Evolutionary conservation across 1,140 invertebrate species (phyloP).

Genomic region (silkworm (Bombyx mori)): DNA sequence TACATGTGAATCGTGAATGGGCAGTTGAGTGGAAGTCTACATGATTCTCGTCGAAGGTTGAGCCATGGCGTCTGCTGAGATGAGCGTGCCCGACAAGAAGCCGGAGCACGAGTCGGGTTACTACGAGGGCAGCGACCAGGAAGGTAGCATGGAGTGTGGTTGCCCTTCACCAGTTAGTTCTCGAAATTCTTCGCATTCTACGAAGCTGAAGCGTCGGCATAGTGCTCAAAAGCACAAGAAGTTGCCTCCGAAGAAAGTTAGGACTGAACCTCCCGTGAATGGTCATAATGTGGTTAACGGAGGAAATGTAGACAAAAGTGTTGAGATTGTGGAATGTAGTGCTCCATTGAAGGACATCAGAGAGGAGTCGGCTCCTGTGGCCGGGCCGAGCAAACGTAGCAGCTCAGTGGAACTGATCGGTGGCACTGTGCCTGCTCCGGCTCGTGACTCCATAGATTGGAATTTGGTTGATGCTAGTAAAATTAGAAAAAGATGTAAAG

Average conservation of each 20-base stretch:
- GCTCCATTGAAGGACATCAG: slow-evolving; percentile 31
- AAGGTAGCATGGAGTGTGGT: slow-evolving; percentile 63
- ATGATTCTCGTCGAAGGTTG: slow-evolving; percentile 48
- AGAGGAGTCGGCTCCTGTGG: slow-evolving; percentile 29
- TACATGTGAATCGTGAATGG: slow-evolving; percentile 12
- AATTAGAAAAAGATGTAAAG: slow-evolving; percentile 63
- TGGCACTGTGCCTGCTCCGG: slow-evolving; percentile 52
- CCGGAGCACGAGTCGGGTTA: slow-evolving; percentile 68
- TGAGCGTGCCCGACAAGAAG: slow-evolving; percentile 64
- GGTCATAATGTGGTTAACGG: slow-evolving; percentile 23
- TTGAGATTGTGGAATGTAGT: slow-evolving; percentile 55
- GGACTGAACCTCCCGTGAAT: slow-evolving; percentile 43
- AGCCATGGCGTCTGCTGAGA: slow-evolving; percentile 63
- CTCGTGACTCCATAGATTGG: slow-evolving; percentile 59
- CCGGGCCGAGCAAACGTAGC: slow-evolving; percentile 52
- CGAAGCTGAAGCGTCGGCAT: slow-evolving; percentile 49
- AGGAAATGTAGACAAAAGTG: slow-evolving; percentile 43
- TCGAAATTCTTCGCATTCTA: slow-evolving; percentile 55
- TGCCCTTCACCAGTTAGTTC: slow-evolving; percentile 62
- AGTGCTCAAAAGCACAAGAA: slow-evolving; percentile 55
- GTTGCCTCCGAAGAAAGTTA: slow-evolving; percentile 39
- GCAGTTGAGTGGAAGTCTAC: slow-evolving; percentile 27
- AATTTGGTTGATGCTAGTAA: slow-evolving; percentile 63
- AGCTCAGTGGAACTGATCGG: slow-evolving; percentile 61
- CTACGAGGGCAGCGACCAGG: slow-evolving; percentile 66